Evolutionary conservation across 2,113 vertebrate genomes (phyloP), one percentile per base, ranked within the genome.

Genomic region (Trinectes maculatus): DNA sequence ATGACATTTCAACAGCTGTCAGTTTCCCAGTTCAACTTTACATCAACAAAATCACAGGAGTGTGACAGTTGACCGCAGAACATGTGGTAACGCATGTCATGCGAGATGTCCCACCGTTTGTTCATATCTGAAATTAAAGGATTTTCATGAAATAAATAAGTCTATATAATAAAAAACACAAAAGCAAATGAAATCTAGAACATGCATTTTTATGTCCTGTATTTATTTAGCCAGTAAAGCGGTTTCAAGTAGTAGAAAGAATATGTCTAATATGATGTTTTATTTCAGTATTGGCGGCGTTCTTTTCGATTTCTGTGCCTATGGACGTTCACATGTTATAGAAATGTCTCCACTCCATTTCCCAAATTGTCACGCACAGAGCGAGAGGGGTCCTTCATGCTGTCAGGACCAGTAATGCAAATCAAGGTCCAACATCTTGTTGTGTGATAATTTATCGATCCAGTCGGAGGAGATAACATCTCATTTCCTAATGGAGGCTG

Each of bases 361-460:
- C 42, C 49, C 22, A 57, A 68, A 81, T 71, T 76, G 74, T 78
- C 70, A 46, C 66, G 74, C 1, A 40, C 37, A 40, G 8, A 9
- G 48, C 62, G 46, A 57, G 12, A 79, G 39, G 42, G 71, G 64
- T 74, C 71, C 71, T 67, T 66, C 71, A 25, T 71, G 63, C 75
- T 72, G 77, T 85, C 83, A 74, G 76, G 51, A 54, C 25, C 57
- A 51, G 42, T 63, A 75, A 85, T 80, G 77, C 77, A 84, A 87
- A 87, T 86, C 83, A 67, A 55, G 52, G 65, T 63, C 66, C 77
- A 43, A 58, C 87, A 83, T 88, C 84, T 86, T 85, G 86, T 88
- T 88, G 64, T 60, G 73, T 66, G 82, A 80, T 87, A 80, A 89
- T 87, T 80, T 59, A 85, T 89, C 9, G 81, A 90, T 89, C 73